Conservation (phyloP, 1,140 invertebrate species). For the Cepaea nemoralis region DNA sequence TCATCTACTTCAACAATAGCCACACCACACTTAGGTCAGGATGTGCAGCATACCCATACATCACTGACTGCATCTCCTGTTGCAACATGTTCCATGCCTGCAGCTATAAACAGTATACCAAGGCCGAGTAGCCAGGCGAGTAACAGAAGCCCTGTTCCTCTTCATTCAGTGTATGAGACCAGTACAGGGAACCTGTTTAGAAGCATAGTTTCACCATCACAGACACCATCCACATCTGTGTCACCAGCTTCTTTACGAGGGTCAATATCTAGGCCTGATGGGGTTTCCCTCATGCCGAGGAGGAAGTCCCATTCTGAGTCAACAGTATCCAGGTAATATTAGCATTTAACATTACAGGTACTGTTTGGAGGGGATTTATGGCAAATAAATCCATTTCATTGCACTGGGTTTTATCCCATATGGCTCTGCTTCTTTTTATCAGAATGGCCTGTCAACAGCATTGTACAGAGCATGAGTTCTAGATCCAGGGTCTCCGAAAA, state of each 20-base stretch:
- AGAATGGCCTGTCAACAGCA: background rate
- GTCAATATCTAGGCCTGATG: background rate
- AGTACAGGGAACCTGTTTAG: background rate
- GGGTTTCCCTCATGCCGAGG: constrained; percentile 2
- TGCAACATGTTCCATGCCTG: background rate
- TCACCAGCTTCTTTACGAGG: background rate
- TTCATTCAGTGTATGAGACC: background rate
- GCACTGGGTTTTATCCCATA: too few relatives aligned
- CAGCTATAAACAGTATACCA: background rate
- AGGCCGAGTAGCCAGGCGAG: background rate
- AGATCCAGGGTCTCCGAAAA: too few relatives aligned
- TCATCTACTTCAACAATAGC: background rate
- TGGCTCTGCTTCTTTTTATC: background rate
- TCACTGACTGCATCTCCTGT: background rate
- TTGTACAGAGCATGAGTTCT: too few relatives aligned
- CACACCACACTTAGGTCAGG: background rate
- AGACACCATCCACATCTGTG: background rate
- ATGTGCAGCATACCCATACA: background rate
- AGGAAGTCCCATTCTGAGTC: constrained; percentile 33
- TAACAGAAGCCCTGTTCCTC: background rate
- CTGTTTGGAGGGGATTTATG: background rate
- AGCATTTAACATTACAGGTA: background rate
- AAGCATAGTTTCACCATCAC: background rate
- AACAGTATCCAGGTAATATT: constrained; percentile 22
- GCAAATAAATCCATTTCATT: background rate